A percentile compares a stretch with the other conserved stretches of the same genome.
Conservation (phyloP, 2,797 vertebrate species). For the Centroberyx gerrardi region DNA sequence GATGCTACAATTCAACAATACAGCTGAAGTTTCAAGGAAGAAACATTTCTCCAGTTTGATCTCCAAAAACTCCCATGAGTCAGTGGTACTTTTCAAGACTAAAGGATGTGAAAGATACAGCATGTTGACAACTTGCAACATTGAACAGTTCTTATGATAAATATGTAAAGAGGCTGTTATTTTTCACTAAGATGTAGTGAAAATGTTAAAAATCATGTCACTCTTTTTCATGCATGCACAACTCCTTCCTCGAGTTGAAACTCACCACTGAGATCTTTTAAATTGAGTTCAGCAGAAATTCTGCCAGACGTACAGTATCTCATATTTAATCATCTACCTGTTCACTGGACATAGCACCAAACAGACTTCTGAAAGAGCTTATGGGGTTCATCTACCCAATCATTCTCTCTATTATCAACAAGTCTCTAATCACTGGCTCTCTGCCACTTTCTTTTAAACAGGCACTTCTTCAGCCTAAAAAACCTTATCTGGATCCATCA, state of each 20-base stretch:
- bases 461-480: neutral
- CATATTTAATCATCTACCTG: neutral
- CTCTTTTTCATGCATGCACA: neutral
- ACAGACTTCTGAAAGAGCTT: neutral
- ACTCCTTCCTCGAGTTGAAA: neutral
- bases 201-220: too few relatives aligned
- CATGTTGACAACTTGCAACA: neutral
- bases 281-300: conserved; percentile 11
- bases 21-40: neutral
- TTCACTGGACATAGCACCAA: conserved; percentile 6
- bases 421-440: neutral
- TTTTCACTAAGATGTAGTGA: too few relatives aligned
- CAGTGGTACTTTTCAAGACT: neutral
- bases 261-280: neutral
- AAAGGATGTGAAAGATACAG: too few relatives aligned
- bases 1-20: neutral
- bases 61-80: neutral
- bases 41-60: neutral
- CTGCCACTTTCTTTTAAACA: neutral
- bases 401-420: neutral
- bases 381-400: neutral
- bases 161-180: too few relatives aligned
- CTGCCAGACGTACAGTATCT: neutral
- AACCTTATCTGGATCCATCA: neutral
- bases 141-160: neutral